A percentile compares a stretch with the other conserved stretches of the same genome.
Evolutionary conservation across 2,797 vertebrate genomes (phyloP).

Genomic region (Lophius americanus): DNA sequence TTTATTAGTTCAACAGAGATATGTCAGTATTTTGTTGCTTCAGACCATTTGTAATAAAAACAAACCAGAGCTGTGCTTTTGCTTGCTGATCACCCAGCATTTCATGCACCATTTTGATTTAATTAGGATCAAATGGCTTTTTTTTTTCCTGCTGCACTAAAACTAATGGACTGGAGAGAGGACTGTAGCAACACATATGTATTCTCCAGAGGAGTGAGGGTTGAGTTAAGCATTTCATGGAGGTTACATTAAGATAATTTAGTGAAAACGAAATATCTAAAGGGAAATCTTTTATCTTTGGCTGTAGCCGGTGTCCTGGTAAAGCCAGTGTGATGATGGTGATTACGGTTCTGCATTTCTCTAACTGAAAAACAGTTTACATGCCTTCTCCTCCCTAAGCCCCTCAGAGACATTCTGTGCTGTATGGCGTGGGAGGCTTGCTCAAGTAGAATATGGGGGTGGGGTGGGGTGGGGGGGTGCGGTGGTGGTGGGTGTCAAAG

Average conservation of each 20-base stretch:
- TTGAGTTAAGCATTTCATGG: slow-evolving; percentile 33
- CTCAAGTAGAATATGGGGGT: slow-evolving; percentile 38
- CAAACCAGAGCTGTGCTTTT: slow-evolving; percentile 52
- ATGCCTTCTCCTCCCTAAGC: slow-evolving; percentile 67
- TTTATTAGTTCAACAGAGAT: slow-evolving; percentile 9
- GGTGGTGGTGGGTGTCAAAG: slow-evolving; percentile 5
- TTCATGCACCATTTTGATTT: slow-evolving; percentile 79
- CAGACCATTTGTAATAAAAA: slow-evolving; percentile 66
- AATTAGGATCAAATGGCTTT: slow-evolving; percentile 75
- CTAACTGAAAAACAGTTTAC: slow-evolving; percentile 66
- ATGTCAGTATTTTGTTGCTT: slow-evolving; percentile 56
- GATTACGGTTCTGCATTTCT: slow-evolving; percentile 61
- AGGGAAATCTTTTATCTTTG: slow-evolving; percentile 21
- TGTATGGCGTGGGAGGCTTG: slow-evolving; percentile 68
- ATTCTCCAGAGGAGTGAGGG: slow-evolving; percentile 46
- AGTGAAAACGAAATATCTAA: neutral
- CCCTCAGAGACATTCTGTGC: slow-evolving; percentile 61
- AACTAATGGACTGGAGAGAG: slow-evolving; percentile 61
- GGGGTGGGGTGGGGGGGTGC: slow-evolving; percentile 3
- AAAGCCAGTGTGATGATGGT: slow-evolving; percentile 62
- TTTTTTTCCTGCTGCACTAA: slow-evolving; percentile 48
- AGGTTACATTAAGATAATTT: slow-evolving; percentile 23
- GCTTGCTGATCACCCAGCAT: slow-evolving; percentile 63
- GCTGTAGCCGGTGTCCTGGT: slow-evolving; percentile 57
- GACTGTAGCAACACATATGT: slow-evolving; percentile 60